phyloP scores from a whole-genome alignment of 2,113 vertebrate genomes.

The Tyrannus savana region DNA sequence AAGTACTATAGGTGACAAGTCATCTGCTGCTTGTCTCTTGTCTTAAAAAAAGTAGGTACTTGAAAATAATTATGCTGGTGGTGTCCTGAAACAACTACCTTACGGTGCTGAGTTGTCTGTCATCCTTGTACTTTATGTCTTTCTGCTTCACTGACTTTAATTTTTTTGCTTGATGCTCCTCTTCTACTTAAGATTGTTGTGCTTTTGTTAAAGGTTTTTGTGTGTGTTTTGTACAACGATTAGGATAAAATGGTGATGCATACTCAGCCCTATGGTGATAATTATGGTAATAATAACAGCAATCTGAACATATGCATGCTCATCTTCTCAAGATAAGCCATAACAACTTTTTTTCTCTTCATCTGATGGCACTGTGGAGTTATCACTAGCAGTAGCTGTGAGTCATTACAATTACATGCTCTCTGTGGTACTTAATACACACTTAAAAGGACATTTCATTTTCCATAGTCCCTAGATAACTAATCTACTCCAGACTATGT shows the following conservation, averaged over 20 bases:
- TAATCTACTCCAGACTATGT: background rate
- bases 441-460: background rate
- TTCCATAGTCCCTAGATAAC: background rate
- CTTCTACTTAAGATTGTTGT: background rate
- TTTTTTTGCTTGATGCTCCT: background rate
- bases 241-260: background rate
- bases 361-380: background rate
- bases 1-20: background rate
- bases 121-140: background rate
- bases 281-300: background rate
- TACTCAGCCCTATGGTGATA: background rate
- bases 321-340: background rate
- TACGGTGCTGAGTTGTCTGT: background rate
- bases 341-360: background rate
- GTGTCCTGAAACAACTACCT: background rate
- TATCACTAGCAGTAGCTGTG: background rate
- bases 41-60: background rate
- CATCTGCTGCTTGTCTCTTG: background rate
- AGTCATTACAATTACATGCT: background rate
- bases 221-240: background rate
- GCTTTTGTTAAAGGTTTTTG: background rate
- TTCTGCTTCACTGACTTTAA: background rate
- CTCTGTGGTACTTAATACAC: background rate
- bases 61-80: background rate
- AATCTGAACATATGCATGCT: background rate